A percentile compares a stretch with the other conserved stretches of the same genome.
Conservation (phyloP, 2,113 vertebrate species). For the Nannobrachium achirus region DNA sequence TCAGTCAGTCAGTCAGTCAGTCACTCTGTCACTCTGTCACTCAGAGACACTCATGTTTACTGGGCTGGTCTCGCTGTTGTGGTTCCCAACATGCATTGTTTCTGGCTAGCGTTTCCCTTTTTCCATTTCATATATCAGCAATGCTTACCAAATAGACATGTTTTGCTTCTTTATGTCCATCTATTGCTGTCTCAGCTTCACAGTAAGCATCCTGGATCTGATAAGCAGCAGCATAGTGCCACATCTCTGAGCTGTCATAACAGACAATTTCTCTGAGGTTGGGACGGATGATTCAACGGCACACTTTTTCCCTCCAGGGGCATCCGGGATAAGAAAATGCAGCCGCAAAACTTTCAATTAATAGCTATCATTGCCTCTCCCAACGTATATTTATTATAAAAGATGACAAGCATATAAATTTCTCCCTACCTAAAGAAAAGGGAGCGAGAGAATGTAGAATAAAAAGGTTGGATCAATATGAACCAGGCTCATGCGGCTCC, state of each 20-base stretch:
- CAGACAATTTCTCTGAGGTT: constrained; percentile 9
- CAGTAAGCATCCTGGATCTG: constrained; percentile 38
- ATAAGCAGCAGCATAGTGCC: constrained; percentile 32
- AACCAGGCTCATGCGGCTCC: constrained; percentile 74
- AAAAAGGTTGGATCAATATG: constrained; percentile 72
- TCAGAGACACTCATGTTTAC: neutral
- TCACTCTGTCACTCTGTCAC: too few relatives aligned
- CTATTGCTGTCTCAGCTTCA: constrained; percentile 27
- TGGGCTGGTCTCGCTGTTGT: neutral
- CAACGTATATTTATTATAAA: constrained; percentile 64
- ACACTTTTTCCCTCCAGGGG: neutral
- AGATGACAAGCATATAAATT: constrained; percentile 60
- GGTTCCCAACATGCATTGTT: constrained; percentile 39
- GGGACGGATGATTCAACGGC: constrained; percentile 7
- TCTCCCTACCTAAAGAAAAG: constrained; percentile 49
- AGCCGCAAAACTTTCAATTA: constrained; percentile 39
- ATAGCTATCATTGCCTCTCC: constrained; percentile 43
- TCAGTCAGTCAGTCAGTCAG: too few relatives aligned
- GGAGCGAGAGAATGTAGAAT: constrained; percentile 64
- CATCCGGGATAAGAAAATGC: constrained; percentile 32
- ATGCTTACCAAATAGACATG: constrained; percentile 51
- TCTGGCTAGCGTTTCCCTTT: neutral
- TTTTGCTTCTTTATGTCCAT: constrained; percentile 46
- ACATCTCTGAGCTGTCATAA: constrained; percentile 33
- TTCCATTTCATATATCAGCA: constrained; percentile 30